phyloP scores from a whole-genome alignment of 2,797 vertebrate genomes.

The Mormyrus hasselquistii region DNA sequence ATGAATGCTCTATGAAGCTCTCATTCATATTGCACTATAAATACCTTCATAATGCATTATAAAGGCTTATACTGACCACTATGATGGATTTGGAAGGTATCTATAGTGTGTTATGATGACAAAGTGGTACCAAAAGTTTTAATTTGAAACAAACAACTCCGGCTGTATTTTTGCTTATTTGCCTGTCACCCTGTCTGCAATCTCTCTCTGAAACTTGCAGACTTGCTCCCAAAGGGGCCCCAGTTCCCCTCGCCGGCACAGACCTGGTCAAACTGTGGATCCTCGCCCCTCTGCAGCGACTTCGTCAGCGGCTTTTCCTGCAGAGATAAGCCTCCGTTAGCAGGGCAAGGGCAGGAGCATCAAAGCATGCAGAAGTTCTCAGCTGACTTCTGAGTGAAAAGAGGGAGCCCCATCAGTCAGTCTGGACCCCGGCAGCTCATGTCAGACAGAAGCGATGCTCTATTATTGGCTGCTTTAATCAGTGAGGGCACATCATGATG shows the following conservation, averaged over 20 bases:
- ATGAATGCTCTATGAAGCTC: background rate
- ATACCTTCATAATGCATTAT: background rate
- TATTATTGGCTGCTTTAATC: constrained; percentile 46
- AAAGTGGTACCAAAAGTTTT: background rate
- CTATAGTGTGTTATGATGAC: background rate
- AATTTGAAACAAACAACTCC: background rate
- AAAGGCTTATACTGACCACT: background rate
- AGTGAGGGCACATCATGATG: constrained; percentile 27
- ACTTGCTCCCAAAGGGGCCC: background rate
- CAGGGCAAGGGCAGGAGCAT: background rate
- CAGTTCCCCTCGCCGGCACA: constrained; percentile 39
- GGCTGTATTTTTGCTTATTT: background rate
- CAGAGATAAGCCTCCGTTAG: constrained; percentile 14
- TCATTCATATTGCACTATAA: background rate
- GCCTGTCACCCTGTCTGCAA: background rate
- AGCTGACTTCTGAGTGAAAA: background rate
- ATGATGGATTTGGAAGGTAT: background rate
- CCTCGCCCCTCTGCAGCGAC: constrained; percentile 91
- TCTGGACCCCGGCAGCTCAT: constrained; percentile 24
- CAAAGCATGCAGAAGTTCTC: constrained; percentile 16
- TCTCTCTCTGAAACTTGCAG: background rate
- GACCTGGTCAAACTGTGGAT: constrained; percentile 97
- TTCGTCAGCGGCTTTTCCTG: constrained; percentile 94
- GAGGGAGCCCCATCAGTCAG: constrained; percentile 44
- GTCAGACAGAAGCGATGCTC: constrained; percentile 42